Percentiles rank a stretch among this genome's conserved stretches.
Conservation (phyloP, 2,797 vertebrate species). For the Mionectes olivaceus region DNA sequence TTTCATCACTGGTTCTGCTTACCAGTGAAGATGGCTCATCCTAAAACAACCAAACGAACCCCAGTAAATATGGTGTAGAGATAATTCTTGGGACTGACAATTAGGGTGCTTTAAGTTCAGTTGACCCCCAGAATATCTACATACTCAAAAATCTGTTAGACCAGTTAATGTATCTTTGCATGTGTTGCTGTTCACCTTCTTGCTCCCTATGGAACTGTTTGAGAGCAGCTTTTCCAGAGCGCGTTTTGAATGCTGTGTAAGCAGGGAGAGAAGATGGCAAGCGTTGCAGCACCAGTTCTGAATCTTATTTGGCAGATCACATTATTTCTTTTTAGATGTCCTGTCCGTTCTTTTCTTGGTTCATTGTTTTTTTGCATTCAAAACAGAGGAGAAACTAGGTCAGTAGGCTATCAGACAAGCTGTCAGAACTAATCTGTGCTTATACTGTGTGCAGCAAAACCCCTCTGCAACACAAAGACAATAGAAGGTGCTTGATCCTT, state of each 20-base stretch:
- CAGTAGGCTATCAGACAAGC: slow-evolving; percentile 61
- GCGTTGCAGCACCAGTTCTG: not conserved
- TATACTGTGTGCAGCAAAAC: slow-evolving; percentile 18
- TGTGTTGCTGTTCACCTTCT: not conserved
- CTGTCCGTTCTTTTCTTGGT: not conserved
- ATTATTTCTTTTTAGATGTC: not conserved
- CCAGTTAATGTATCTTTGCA: not conserved
- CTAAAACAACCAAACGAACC: not conserved
- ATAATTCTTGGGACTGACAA: not conserved
- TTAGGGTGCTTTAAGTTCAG: not conserved
- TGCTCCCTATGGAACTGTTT: not conserved
- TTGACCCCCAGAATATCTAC: not conserved
- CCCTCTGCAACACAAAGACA: slow-evolving; percentile 17
- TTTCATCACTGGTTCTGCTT: not conserved
- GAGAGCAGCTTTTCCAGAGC: not conserved
- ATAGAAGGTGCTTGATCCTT: slow-evolving; percentile 23
- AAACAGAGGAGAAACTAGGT: slow-evolving; percentile 60
- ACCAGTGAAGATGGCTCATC: not conserved
- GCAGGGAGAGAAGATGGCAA: not conserved
- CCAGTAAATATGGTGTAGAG: not conserved
- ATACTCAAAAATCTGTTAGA: not conserved
- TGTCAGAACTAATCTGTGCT: slow-evolving; percentile 54
- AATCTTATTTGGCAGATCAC: not conserved
- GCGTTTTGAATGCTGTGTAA: not conserved
- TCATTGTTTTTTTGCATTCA: slow-evolving; percentile 57